Evolutionary conservation across 2,113 vertebrate species (phyloP), one percentile per base, ranked within the genome.

Genomic region (Laticauda laticaudata): DNA sequence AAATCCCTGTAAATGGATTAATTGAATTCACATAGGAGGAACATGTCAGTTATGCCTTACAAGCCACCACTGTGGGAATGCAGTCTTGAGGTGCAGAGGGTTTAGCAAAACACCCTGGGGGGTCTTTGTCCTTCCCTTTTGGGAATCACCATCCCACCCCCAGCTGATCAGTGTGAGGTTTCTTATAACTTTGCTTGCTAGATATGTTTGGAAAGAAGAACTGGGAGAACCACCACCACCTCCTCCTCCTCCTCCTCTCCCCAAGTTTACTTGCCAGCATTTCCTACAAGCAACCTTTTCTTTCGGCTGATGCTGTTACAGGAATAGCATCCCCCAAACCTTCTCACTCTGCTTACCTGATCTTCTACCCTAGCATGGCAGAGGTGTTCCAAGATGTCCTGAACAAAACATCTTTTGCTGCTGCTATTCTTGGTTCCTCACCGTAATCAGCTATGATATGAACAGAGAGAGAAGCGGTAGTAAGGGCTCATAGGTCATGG

Each of bases 361-460:
- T 39, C n/a, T 15, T 34, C 69, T 81, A 18, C 6, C 61, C 29
- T 1, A 0, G 51, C 4, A 26, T 85, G 75, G 10, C 86, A 18
- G 20, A 26, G 69, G 20, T 23, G 15, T 53, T 86, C 88, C 29
- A 45, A 92, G 94, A 0, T 56, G 91, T 0, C 86, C 94, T 89
- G 86, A 10, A 90, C 96, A 94, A 96, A 95, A 93, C 61, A 94
- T 96, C 93, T 96, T 96, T 89, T 86, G 15, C 92, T 51, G 0
- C 15, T 88, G 75, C 95, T 97, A 91, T 96, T 97, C 94, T 29
- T 1, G 1, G 94, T 0, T 48, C 64, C 8, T 86, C 0, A 1
- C 7, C 0, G 51, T 69, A 39, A 88, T 61, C 5, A 12, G 95
- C 90, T 95, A 0, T 93, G 0, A 0, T 57, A 51, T 0, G 1